Evolutionary conservation across 1,140 invertebrate species (phyloP).

Genomic region (Drosophila novamexicana): DNA sequence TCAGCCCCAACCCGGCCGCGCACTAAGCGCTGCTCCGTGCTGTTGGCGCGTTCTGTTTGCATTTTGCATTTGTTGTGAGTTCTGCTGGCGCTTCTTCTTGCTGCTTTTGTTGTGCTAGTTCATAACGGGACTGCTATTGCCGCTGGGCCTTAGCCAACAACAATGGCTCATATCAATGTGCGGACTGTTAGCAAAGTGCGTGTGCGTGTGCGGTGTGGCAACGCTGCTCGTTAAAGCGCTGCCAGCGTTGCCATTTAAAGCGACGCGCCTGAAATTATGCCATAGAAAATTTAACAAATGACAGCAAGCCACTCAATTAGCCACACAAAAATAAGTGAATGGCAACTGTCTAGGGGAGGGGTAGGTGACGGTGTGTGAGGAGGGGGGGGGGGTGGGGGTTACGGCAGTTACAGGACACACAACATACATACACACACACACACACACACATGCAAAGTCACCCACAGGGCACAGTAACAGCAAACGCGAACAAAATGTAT

Average conservation of each 20-base stretch:
- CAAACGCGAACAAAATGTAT: constrained; percentile 30
- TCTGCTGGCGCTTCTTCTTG: constrained; percentile 10
- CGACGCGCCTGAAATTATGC: constrained; percentile 7
- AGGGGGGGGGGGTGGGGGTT: background rate
- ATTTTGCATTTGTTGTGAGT: constrained; percentile 66
- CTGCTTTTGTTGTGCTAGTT: constrained; percentile 26
- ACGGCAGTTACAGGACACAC: background rate
- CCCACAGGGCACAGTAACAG: constrained; percentile 34
- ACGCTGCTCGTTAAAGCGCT: constrained; percentile 14
- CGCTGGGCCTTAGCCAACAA: constrained; percentile 36
- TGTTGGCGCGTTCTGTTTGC: constrained; percentile 52
- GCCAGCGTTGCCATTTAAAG: constrained; percentile 2
- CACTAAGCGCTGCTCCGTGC: background rate
- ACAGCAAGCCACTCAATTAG: constrained; percentile 68
- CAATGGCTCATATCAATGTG: constrained; percentile 41
- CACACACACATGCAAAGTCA: constrained; percentile 14
- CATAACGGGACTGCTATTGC: constrained; percentile 53
- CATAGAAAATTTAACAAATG: constrained; percentile 48
- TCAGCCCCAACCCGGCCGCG: background rate
- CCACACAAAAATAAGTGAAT: constrained; percentile 38
- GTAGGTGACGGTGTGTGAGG: background rate
- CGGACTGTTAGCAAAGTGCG: background rate
- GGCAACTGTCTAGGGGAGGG: background rate
- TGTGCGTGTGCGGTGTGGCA: constrained; percentile 3
- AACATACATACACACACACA: constrained; percentile 13